Base-by-base conservation (phyloP, 1,140 invertebrate species). In the Vanessa tameamea region DNA sequence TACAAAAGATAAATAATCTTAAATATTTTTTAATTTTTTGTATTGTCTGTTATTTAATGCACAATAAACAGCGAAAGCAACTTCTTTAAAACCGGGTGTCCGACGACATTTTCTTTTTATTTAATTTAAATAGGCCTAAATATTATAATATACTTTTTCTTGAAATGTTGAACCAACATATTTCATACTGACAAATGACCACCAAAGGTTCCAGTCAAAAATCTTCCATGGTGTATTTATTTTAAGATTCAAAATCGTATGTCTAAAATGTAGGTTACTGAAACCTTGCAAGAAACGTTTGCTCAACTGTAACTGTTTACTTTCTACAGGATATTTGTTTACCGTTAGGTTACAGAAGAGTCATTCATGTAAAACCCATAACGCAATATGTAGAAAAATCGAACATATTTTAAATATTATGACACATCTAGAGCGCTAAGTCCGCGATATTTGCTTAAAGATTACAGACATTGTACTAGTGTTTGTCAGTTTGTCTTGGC, bases 301-400 rank as follows among this genome's bases (percentile, higher is more conserved):
- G 76, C 71, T 80, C 80, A 87, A 82, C 73, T 85, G 83, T 78
- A 73, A 75, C 75, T 63, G 77, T 81, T 80, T 83, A 74, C 74
- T 79, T 79, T 82, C 75, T 78, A 75, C 77, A 79, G 71, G 71
- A 72, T 72, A 59, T 67, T 66, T 66, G 43, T 50, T 53, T 23
- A 57, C 53, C 66, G 66, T 67, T 48, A 65, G 65, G 50, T 67
- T 51, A 67, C 65, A 16, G 31, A 67, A 55, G 65, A 67, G 26
- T 67, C 57, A 67, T 13, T 67, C 26, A 61, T 26, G 57, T 61
- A 61, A 57, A 57, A 61, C 57, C 57, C 31, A 61, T 61, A 20
- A 57, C 53, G 53, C 53, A 57, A 57, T 57, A 23, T 23, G 16
- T n/a, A 15, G 47, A 47, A 48, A 50, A 66, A 66, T 51, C 12